Base-by-base conservation (phyloP, 2,113 vertebrate species). In the Bufo bufo region DNA sequence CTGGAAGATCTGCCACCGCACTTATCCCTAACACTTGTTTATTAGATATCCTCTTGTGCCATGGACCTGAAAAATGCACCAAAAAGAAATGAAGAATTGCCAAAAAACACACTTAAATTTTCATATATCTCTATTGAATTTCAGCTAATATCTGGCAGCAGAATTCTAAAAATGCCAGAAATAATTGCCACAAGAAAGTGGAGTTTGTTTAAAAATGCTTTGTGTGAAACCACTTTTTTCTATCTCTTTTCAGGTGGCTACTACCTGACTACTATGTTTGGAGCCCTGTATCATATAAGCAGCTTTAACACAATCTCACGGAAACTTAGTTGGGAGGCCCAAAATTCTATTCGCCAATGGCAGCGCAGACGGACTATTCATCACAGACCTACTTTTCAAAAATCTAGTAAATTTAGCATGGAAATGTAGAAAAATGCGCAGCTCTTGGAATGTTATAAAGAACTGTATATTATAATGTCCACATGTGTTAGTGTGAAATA, bases 231-330 rank as follows among this genome's bases (percentile, higher is more conserved):
- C 16, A 81, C 9, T 3, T 61, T 61, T 47, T 23, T 56, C 45
- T 54, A 20, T 84, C 6, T 66, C 63, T 4, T 50, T 79, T 43
- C 89, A 97, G 96, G 96, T 23, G 97, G 97, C 10, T 97, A 98
- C 92, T 98, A 97, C 91, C 94, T 98, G 79, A 97, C 97, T n/a
- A 96, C 97, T 10, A 92, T 97, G 85, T 98, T 97, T 72, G 97
- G 96, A 59, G 94, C 97, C 0, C 94, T 98, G 49, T 95, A 95
- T 93, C 97, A 98, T 92, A 96, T 98, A 85, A 96, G 94, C 90
- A 96, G 96, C 91, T 97, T 95, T 91, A 92, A 92, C 86, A 94
- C 96, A 0, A 90, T 94, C 0, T 93, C 93, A 0, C 95, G 96
- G 3, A 95, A 96, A 85, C 95, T 97, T 87, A 97, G 96, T 13